A percentile compares a stretch with the other conserved stretches of the same genome.
phyloP scores from a whole-genome alignment of 2,797 vertebrate genomes.

The Pitangus sulphuratus region DNA sequence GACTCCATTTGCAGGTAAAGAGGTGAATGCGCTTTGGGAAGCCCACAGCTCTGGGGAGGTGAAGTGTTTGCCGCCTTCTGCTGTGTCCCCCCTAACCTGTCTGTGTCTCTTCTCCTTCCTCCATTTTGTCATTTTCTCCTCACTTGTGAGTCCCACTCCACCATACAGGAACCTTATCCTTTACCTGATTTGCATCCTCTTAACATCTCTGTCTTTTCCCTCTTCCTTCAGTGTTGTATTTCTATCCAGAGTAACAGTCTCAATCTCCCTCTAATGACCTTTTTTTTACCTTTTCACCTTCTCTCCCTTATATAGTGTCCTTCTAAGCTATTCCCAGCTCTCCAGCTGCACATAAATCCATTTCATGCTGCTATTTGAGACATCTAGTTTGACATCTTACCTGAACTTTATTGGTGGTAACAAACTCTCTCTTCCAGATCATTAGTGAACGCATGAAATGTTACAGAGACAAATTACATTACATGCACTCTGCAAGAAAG shows the following conservation, averaged over 20 bases:
- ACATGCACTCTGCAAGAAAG: background rate
- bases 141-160: background rate
- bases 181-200: background rate
- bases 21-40: background rate
- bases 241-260: background rate
- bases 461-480: background rate
- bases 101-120: background rate
- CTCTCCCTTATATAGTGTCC: background rate
- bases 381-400: background rate
- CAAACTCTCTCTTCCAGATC: background rate
- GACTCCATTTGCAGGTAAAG: background rate
- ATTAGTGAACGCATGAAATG: background rate
- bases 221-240: background rate
- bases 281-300: background rate
- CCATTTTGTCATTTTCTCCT: background rate
- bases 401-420: conserved; percentile 12
- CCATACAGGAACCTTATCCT: background rate
- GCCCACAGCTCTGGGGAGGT: background rate
- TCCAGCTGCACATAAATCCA: background rate
- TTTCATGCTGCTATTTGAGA: background rate
- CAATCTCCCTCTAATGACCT: background rate
- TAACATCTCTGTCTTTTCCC: background rate
- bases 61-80: background rate
- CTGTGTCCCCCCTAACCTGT: background rate
- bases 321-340: background rate